Percentiles rank a stretch among this genome's conserved stretches.
Evolutionary conservation across 2,113 vertebrate species (phyloP).

Genomic region (Argyrosomus japonicus): DNA sequence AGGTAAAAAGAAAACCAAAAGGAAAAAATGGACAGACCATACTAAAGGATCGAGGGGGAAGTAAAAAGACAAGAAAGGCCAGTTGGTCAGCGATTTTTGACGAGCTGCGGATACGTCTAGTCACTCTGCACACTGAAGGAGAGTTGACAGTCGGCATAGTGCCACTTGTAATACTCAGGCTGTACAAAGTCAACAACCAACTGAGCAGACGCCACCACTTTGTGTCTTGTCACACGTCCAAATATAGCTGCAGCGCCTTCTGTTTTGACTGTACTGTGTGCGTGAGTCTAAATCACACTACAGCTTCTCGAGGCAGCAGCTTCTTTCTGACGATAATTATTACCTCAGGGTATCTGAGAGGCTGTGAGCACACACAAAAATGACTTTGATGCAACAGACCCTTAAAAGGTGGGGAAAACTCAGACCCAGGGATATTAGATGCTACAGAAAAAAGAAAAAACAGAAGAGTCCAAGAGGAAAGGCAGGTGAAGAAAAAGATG

Average conservation of each 20-base stretch:
- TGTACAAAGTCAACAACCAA: conserved; percentile 32
- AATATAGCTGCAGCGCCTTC: conserved; percentile 50
- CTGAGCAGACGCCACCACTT: conserved; percentile 45
- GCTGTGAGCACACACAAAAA: background rate
- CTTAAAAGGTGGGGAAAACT: background rate
- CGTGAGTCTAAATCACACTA: conserved; percentile 25
- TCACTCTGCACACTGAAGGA: conserved; percentile 16
- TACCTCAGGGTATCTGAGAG: conserved; percentile 19
- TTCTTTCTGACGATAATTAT: conserved; percentile 46
- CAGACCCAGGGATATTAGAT: background rate
- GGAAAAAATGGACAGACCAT: background rate
- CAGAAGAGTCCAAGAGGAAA: background rate
- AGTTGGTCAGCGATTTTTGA: conserved; percentile 13
- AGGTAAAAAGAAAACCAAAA: background rate
- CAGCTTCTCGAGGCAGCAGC: conserved; percentile 45
- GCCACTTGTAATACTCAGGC: conserved; percentile 28
- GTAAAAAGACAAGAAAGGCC: conserved; percentile 6
- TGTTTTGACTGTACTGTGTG: conserved; percentile 38
- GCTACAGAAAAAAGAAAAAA: background rate
- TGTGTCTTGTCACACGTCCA: conserved; percentile 50
- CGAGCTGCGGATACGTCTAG: background rate
- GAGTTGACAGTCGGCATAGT: conserved; percentile 40
- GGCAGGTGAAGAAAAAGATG: background rate
- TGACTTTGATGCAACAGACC: conserved; percentile 23
- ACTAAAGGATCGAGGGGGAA: background rate